Base-by-base conservation (phyloP, 2,113 vertebrate genomes). In the Scytalopus superciliaris region DNA sequence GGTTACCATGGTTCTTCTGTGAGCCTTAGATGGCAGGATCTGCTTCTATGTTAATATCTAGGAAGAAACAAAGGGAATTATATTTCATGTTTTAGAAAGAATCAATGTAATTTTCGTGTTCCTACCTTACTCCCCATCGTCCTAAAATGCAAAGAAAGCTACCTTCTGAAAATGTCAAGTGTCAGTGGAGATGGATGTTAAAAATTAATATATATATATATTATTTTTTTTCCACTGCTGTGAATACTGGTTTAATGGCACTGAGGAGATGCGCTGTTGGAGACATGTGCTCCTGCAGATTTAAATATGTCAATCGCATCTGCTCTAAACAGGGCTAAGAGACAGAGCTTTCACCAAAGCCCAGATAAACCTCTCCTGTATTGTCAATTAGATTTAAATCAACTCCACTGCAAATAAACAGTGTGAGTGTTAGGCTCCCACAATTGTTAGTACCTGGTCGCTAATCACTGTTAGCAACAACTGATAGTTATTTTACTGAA, bases 1-100 rank as follows among this genome's bases (percentile, higher is more conserved):
- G 93, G 95, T 96, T 97, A 88, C 93, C 86, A 90, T 95, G 96
- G 93, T 75, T 96, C 74, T 94, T 92, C 72, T 60, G 72, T 5
- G 7, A 89, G 79, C 49, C 81, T 87, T 57, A 66, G 44, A 87
- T 75, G 69, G 82, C 92, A 84, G 37, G 64, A 92, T 87, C 47
- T 90, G 72, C 68, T 85, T 86, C 68, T 75, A 9, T 89, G 64
- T 59, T 94, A 90, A 62, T 67, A 92, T 64, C 33, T 44, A 60
- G 39, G 30, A 87, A 79, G 72, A 90, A 96, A 95, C 42, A 91
- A 91, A 86, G 30, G 23, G 31, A 73, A 84, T 56, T 86, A 86
- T 44, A 78, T 84, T 93, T 73, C 40, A 33, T n/a, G 6, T 82
- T 93, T 76, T 78, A 74, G 52, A 94, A 94, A 68, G 42, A 92